These are phyloP conservation scores for Diacarnus erythraeanus DNA, from an alignment of 37 sponge, comb jelly and placozoan genomes.

Conservation along the genomic window DNA sequence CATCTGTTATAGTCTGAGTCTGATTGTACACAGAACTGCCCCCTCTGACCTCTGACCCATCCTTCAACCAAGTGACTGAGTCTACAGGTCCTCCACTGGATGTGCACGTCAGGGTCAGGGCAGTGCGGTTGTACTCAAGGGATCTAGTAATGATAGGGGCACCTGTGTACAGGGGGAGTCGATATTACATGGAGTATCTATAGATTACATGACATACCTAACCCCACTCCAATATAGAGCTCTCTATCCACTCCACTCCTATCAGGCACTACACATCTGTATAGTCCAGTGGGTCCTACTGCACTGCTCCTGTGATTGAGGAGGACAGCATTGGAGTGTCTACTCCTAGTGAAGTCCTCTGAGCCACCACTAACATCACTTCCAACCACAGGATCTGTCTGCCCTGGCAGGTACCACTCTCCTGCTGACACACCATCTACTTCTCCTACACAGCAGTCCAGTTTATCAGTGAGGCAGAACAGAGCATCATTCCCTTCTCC, in stretches of 20 bases:
- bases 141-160: background rate
- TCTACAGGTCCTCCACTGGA: background rate
- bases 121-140: background rate
- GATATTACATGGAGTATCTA: background rate
- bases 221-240: background rate
- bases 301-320: conserved; percentile 6
- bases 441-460: background rate
- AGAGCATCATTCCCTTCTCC: background rate
- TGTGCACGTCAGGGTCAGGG: background rate
- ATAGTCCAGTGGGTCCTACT: background rate
- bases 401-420: background rate
- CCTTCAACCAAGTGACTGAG: conserved; percentile 4
- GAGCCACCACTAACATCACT: background rate
- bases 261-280: conserved; percentile 12
- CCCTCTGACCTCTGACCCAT: background rate
- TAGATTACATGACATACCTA: background rate
- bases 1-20: background rate
- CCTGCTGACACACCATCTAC: background rate
- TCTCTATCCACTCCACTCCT: background rate
- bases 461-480: background rate
- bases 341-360: background rate
- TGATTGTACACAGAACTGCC: background rate
- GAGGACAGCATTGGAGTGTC: background rate
- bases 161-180: background rate
- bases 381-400: background rate